phyloP scores from a whole-genome alignment of 2,888 invertebrate species.

The Stenchaetothrips biformis region DNA sequence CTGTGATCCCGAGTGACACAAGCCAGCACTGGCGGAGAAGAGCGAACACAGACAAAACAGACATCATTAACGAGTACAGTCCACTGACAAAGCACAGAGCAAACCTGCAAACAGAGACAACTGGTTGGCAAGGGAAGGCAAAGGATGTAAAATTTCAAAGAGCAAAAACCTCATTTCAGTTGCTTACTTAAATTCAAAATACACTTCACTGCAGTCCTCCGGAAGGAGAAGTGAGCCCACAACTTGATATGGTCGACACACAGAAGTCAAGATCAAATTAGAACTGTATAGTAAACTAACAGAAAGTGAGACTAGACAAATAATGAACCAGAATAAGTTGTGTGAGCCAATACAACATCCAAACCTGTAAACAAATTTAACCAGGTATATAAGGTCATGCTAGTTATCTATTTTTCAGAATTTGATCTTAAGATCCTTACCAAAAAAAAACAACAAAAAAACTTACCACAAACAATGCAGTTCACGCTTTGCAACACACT shows the following conservation, averaged over 20 bases:
- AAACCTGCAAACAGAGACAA: slow-evolving; percentile 47
- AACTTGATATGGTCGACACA: slow-evolving; percentile 73
- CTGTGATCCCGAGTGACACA: slow-evolving; percentile 50
- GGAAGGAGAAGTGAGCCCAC: slow-evolving; percentile 67
- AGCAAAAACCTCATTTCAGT: slow-evolving; percentile 27
- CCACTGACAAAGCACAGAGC: slow-evolving; percentile 56
- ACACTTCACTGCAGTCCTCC: slow-evolving; percentile 79
- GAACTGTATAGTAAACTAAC: slow-evolving; percentile 66
- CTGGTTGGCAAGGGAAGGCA: background rate
- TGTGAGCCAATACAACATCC: slow-evolving; percentile 77
- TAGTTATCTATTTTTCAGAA: background rate
- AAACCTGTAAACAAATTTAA: slow-evolving; percentile 53
- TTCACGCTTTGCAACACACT: slow-evolving; percentile 70
- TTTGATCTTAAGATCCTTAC: slow-evolving; percentile 28
- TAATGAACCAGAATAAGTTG: slow-evolving; percentile 71
- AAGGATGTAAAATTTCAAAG: slow-evolving; percentile 28
- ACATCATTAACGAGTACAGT: slow-evolving; percentile 47
- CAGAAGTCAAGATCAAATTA: slow-evolving; percentile 77
- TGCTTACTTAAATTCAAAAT: slow-evolving; percentile 68
- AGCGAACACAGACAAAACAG: slow-evolving; percentile 44
- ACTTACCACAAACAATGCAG: slow-evolving; percentile 75
- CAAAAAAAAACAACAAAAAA: slow-evolving; percentile 29
- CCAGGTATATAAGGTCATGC: background rate
- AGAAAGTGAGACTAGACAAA: slow-evolving; percentile 61
- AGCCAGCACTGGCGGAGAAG: slow-evolving; percentile 47